phyloP scores from a whole-genome alignment of 64 coral and sea anemone species.

The Montipora efflorescens region DNA sequence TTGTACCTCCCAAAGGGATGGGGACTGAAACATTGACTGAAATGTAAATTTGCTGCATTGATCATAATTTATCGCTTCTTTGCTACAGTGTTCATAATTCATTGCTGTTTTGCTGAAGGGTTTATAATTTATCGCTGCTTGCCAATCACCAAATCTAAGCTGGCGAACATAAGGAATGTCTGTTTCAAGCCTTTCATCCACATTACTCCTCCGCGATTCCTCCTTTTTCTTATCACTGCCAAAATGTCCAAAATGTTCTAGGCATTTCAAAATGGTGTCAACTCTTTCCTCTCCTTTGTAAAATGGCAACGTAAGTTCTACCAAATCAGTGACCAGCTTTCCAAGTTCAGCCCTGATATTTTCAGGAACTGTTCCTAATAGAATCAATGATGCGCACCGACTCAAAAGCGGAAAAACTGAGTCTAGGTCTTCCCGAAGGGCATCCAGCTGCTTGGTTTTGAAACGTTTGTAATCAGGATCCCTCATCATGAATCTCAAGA shows the following conservation, averaged over 20 bases:
- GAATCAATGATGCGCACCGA: not conserved
- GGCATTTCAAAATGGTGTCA: constrained; percentile 2
- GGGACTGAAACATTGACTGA: not conserved
- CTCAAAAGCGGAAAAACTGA: too few species aligned
- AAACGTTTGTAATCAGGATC: not conserved
- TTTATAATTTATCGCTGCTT: too few species aligned
- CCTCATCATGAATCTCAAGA: not conserved
- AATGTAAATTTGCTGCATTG: not conserved
- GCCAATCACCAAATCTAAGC: too few species aligned
- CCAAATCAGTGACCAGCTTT: not conserved
- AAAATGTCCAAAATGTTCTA: not conserved
- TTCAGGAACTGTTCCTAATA: not conserved
- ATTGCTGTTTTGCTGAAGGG: too few species aligned
- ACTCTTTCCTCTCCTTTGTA: not conserved
- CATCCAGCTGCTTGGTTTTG: not conserved
- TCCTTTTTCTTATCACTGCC: not conserved
- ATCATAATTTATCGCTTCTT: too few species aligned
- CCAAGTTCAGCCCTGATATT: constrained; percentile 5
- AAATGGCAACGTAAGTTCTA: not conserved
- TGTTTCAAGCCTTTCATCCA: too few species aligned
- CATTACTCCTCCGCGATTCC: not conserved
- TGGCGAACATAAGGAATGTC: too few species aligned
- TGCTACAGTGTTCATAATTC: too few species aligned
- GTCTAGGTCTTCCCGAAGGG: not conserved
- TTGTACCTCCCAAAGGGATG: too few species aligned